Percentiles rank a stretch among this genome's conserved stretches.
phyloP scores from a whole-genome alignment of 2,888 invertebrate species.

The Apocheima hispidaria region DNA sequence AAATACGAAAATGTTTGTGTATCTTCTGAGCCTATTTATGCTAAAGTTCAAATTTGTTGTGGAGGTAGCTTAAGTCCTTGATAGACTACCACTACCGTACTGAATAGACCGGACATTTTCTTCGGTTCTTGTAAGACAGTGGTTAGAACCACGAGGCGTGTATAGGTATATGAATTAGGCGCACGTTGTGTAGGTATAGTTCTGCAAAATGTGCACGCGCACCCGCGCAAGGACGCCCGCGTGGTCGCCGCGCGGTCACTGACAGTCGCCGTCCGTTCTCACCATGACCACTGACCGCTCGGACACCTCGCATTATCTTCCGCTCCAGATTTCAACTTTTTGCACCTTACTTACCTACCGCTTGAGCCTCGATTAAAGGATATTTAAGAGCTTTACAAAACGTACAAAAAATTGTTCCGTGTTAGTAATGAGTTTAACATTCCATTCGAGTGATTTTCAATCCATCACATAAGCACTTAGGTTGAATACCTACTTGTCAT shows the following conservation, averaged over 20 bases:
- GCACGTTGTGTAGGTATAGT: conserved; percentile 13
- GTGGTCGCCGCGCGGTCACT: conserved; percentile 61
- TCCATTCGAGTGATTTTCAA: conserved; percentile 15
- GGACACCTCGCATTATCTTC: conserved; percentile 23
- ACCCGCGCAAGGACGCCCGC: conserved; percentile 60
- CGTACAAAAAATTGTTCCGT: conserved; percentile 32
- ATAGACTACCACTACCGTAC: too few species aligned
- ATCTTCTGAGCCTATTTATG: too few species aligned
- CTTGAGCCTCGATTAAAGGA: conserved; percentile 11
- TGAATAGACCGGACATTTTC: too few species aligned
- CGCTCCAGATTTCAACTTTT: conserved; percentile 27
- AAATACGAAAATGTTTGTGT: too few species aligned
- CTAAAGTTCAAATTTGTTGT: too few species aligned
- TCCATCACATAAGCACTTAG: conserved; percentile 18
- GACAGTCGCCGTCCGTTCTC: conserved; percentile 53
- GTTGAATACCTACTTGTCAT: conserved; percentile 3
- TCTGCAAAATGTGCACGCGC: conserved; percentile 17
- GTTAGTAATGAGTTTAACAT: conserved; percentile 24
- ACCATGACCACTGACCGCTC: conserved; percentile 27
- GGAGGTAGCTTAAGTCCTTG: too few species aligned
- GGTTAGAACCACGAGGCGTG: not conserved
- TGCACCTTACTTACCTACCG: conserved; percentile 17
- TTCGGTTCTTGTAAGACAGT: too few species aligned
- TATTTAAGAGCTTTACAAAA: conserved; percentile 18
- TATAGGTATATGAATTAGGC: conserved; percentile 1